A percentile compares a stretch with the other conserved stretches of the same genome.
Evolutionary conservation across 2,888 invertebrate species (phyloP).

Genomic region (Spodoptera exigua): DNA sequence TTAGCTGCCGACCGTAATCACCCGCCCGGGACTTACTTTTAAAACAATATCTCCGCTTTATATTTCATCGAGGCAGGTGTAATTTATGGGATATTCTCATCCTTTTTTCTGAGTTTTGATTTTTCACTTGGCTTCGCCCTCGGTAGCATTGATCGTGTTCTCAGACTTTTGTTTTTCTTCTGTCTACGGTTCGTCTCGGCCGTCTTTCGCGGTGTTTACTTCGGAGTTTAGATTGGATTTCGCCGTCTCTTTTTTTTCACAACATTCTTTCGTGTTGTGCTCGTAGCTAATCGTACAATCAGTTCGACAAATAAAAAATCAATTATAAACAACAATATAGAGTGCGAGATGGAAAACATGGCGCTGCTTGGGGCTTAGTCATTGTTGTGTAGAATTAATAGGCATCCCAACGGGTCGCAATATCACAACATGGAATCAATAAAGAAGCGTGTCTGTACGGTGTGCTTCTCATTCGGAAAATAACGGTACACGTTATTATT

Average conservation of each 20-base stretch:
- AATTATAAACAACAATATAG: constrained; percentile 81
- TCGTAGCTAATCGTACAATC: constrained; percentile 73
- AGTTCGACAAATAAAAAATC: constrained; percentile 75
- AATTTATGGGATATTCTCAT: constrained; percentile 80
- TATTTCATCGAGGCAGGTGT: constrained; percentile 85
- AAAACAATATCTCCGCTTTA: constrained; percentile 85
- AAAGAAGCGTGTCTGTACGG: constrained; percentile 71
- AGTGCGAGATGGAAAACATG: constrained; percentile 78
- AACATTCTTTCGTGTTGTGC: constrained; percentile 68
- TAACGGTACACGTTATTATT: constrained; percentile 73
- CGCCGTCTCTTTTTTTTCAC: constrained; percentile 66
- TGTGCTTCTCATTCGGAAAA: constrained; percentile 74
- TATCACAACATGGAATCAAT: constrained; percentile 84
- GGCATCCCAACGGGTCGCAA: constrained; percentile 75
- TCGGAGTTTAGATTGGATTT: constrained; percentile 83
- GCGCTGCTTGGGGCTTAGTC: constrained; percentile 69
- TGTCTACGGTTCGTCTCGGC: constrained; percentile 82
- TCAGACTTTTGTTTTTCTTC: constrained; percentile 84
- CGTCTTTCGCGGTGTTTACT: constrained; percentile 80
- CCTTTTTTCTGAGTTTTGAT: constrained; percentile 76
- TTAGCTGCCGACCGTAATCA: constrained; percentile 83
- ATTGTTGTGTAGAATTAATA: constrained; percentile 83
- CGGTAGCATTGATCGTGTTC: constrained; percentile 78
- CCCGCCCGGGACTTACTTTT: constrained; percentile 82
- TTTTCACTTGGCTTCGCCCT: constrained; percentile 74